Evolutionary conservation across 2,113 vertebrate genomes (phyloP).

Genomic region (Cygnus atratus): DNA sequence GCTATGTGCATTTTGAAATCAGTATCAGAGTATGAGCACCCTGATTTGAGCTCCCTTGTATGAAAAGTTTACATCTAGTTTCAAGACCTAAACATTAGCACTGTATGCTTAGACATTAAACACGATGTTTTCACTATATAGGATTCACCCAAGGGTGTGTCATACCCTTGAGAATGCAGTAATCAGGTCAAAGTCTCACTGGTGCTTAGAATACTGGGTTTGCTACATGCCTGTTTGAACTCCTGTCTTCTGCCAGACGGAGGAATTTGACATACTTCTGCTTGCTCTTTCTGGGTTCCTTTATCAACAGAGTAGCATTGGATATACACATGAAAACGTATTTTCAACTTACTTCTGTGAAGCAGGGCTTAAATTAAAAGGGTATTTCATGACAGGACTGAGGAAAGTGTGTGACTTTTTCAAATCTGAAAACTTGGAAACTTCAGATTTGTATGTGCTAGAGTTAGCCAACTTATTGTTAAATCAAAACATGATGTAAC

Average conservation of each 20-base stretch:
- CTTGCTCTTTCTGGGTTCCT: not conserved
- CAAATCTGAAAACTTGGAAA: not conserved
- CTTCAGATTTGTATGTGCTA: not conserved
- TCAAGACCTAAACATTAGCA: not conserved
- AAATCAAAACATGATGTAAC: not conserved
- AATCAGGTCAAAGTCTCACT: not conserved
- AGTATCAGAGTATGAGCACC: not conserved
- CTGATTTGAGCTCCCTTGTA: not conserved
- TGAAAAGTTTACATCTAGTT: not conserved
- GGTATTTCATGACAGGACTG: not conserved
- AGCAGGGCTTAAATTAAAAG: not conserved
- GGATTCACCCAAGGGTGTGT: not conserved
- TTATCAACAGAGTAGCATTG: not conserved
- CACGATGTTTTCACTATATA: not conserved
- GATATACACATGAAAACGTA: not conserved
- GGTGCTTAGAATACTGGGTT: not conserved
- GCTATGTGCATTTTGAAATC: not conserved
- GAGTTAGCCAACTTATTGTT: not conserved
- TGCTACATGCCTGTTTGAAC: not conserved
- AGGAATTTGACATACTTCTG: not conserved
- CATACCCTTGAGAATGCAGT: not conserved
- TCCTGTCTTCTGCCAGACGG: not conserved
- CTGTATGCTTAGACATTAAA: not conserved
- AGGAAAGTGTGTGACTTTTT: not conserved
- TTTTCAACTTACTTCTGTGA: not conserved